phyloP scores from a whole-genome alignment of 2,113 vertebrate genomes.

The Oreochromis spilurus region DNA sequence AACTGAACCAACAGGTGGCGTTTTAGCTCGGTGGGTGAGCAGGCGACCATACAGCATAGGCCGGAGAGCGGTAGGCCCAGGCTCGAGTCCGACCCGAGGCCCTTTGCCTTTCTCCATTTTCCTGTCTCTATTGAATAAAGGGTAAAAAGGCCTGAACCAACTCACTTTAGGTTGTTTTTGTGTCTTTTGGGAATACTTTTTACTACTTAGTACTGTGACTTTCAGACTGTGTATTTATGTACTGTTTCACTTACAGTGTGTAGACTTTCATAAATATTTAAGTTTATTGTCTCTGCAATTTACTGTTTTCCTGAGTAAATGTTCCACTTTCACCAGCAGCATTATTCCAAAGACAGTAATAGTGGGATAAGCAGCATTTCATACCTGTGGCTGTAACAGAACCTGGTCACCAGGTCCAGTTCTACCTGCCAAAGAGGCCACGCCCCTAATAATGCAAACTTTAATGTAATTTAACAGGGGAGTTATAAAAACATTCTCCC shows the following conservation, averaged over 20 bases:
- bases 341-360: fast-evolving
- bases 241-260: not conserved
- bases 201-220: not conserved
- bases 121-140: not conserved
- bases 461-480: too few relatives aligned
- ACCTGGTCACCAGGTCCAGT: not conserved
- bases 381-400: not conserved
- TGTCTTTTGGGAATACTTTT: not conserved
- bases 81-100: not conserved
- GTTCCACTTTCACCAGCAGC: not conserved
- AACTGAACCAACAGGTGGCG: not conserved
- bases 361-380: not conserved
- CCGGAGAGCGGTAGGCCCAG: fast-evolving
- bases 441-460: too few relatives aligned
- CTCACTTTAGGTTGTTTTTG: not conserved
- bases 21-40: not conserved
- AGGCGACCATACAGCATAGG: not conserved
- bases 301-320: not conserved
- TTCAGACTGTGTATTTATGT: not conserved
- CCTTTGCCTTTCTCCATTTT: not conserved
- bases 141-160: not conserved
- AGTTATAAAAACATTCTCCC: too few relatives aligned
- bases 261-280: not conserved
- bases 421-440: not conserved
- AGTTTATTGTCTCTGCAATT: not conserved